Evolutionary conservation across 1,140 invertebrate genomes (phyloP), one percentile per base, ranked within the genome.

Genomic region (Panagrolaimus sp.): DNA sequence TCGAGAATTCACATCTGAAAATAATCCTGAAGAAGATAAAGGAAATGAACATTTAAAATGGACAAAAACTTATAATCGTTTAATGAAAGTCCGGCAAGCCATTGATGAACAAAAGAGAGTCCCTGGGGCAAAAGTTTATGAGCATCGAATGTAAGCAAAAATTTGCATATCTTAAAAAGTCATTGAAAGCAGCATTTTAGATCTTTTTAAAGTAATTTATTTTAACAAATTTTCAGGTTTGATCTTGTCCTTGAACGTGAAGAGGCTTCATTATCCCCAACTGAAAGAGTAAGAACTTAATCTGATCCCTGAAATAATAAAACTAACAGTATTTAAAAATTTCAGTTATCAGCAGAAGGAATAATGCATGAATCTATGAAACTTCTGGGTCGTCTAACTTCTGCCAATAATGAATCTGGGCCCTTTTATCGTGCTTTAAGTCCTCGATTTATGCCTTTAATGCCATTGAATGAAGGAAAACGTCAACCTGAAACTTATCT

Each of bases 141-240:
- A 58, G 5, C 52, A 28, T 21, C 52, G 52, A 58, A 58, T 58
- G 52, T 58, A 26, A 26, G 52, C n/a, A n/a, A n/a, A n/a, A n/a
- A n/a, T n/a, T n/a, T n/a, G n/a, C n/a, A n/a, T n/a, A n/a, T n/a
- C n/a, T n/a, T n/a, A n/a, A n/a, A n/a, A n/a, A n/a, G n/a, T n/a
- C n/a, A n/a, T n/a, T n/a, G n/a, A n/a, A n/a, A n/a, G n/a, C n/a
- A n/a, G n/a, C n/a, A n/a, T n/a, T n/a, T n/a, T n/a, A n/a, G n/a
- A n/a, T n/a, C n/a, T n/a, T n/a, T 26, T 26, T 58, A n/a, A n/a
- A n/a, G n/a, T n/a, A n/a, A n/a, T n/a, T n/a, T 14, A 26, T 26
- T 21, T 58, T n/a, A 58, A 58, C 21, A 58, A 58, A 12, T 58
- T 58, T 58, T 12, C 8, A 58, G 52, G 52, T 21, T 58, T 26